These are phyloP conservation scores for Teleiodes luculella DNA, from an alignment of 2,888 invertebrate species.

Conservation along the genomic window DNA sequence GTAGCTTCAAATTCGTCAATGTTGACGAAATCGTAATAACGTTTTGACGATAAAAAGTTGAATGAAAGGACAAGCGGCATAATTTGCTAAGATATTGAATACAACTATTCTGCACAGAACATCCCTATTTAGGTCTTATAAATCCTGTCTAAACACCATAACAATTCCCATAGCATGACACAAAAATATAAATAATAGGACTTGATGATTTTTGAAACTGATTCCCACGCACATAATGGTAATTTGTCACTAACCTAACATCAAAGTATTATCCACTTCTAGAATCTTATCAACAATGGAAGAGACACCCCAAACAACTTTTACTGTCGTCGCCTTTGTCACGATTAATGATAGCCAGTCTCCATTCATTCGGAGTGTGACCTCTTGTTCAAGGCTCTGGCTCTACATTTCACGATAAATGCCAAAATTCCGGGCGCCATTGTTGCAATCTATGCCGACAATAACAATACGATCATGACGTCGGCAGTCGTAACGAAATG, in stretches of 20 bases:
- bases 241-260: constrained; percentile 1
- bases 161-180: background rate
- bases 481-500: constrained; percentile 55
- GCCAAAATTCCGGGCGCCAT: constrained; percentile 28
- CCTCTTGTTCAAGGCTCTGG: constrained; percentile 25
- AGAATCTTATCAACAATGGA: constrained; percentile 10
- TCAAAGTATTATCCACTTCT: background rate
- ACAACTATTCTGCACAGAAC: too few relatives aligned
- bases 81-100: too few relatives aligned
- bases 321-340: constrained; percentile 7
- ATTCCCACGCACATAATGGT: background rate
- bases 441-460: constrained; percentile 30
- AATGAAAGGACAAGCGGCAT: too few relatives aligned
- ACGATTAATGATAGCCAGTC: constrained; percentile 7
- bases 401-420: constrained; percentile 23
- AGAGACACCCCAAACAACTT: constrained; percentile 12
- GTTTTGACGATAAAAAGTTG: too few relatives aligned
- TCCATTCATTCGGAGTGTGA: background rate
- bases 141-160: too few relatives aligned
- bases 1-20: too few relatives aligned
- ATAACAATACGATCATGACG: constrained; percentile 48
- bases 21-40: too few relatives aligned
- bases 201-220: background rate
- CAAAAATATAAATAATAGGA: background rate
- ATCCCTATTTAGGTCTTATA: too few relatives aligned